Evolutionary conservation across 2,888 invertebrate species (phyloP).

Genomic region (Orthosia gracilis): DNA sequence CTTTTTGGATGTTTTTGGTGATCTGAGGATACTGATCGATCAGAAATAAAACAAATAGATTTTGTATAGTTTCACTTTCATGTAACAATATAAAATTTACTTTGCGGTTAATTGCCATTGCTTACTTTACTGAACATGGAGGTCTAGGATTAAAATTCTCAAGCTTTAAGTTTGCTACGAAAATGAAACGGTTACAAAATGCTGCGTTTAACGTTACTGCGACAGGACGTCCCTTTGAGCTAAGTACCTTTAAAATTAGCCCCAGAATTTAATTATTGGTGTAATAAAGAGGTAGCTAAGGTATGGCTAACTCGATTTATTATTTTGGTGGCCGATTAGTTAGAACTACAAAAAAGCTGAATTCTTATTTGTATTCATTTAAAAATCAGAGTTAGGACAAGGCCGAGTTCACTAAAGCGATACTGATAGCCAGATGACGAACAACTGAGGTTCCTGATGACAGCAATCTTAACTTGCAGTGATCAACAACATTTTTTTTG

Average conservation of each 20-base stretch:
- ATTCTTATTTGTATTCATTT: neutral
- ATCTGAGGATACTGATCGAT: too few species aligned
- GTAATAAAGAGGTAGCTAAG: neutral
- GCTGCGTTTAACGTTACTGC: too few species aligned
- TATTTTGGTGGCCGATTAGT: neutral
- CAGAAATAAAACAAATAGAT: too few species aligned
- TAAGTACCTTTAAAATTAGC: too few species aligned
- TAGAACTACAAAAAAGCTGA: neutral
- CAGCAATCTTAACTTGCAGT: slow-evolving; percentile 76
- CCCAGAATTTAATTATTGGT: too few species aligned
- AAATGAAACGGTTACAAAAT: neutral
- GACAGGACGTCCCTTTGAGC: too few species aligned
- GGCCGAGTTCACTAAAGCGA: slow-evolving; percentile 54
- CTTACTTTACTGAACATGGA: too few species aligned
- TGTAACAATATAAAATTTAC: too few species aligned
- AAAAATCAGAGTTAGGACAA: slow-evolving; percentile 36
- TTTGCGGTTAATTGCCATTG: too few species aligned
- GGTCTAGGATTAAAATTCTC: too few species aligned
- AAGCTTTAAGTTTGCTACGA: neutral
- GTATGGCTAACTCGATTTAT: neutral
- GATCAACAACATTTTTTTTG: slow-evolving; percentile 71
- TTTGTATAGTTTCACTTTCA: neutral
- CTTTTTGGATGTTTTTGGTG: neutral
- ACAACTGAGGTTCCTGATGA: slow-evolving; percentile 78
- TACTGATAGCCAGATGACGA: slow-evolving; percentile 72